Evolutionary conservation across 2,113 vertebrate genomes (phyloP).

Genomic region (human (Homo sapiens)): DNA sequence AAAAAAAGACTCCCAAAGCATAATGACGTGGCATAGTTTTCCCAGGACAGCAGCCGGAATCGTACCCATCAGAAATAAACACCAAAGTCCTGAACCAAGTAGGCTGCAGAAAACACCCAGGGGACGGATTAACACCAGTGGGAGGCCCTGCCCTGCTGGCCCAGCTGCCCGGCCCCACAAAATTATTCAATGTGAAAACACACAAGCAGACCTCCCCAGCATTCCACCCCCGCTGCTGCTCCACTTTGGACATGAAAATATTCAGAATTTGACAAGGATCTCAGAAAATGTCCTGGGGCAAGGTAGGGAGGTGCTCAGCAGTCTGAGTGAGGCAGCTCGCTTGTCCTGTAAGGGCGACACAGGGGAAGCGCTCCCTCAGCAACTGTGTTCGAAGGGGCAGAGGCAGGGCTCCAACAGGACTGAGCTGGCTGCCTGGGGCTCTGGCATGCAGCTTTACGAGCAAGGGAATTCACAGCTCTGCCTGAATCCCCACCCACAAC

Average conservation of each 20-base stretch:
- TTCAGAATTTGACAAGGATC: conserved; percentile 37
- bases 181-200: not conserved
- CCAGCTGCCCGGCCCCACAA: not conserved
- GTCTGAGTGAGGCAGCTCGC: not conserved
- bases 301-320: not conserved
- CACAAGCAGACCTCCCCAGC: not conserved
- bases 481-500: not conserved
- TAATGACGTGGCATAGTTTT: not conserved
- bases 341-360: not conserved
- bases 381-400: not conserved
- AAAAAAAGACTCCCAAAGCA: not conserved
- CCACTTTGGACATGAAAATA: not conserved
- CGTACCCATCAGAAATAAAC: not conserved
- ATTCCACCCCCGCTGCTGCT: not conserved
- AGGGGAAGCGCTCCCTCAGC: not conserved
- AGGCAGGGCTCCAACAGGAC: not conserved
- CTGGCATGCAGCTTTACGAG: not conserved
- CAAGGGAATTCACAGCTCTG: not conserved
- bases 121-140: not conserved
- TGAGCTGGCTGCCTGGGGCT: not conserved
- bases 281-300: not conserved
- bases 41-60: not conserved
- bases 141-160: not conserved
- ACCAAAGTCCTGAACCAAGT: not conserved
- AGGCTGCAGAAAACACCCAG: not conserved